phyloP scores from a whole-genome alignment of 2,888 invertebrate genomes.

The Hydropsyche betteni region DNA sequence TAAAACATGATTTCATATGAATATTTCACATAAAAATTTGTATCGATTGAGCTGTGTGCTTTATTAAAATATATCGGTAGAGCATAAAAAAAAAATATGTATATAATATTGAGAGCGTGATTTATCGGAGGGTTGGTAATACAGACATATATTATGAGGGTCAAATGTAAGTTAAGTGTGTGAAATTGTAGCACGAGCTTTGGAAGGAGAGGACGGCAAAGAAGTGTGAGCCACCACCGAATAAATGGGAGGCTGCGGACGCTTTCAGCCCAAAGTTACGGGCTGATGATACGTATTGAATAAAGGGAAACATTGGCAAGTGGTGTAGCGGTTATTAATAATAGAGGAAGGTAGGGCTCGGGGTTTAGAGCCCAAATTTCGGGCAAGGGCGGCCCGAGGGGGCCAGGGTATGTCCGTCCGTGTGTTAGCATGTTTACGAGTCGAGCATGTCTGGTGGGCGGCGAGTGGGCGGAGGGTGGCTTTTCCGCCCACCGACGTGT shows the following conservation, averaged over 20 bases:
- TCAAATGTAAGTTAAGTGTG: slow-evolving; percentile 28
- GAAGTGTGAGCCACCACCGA: not conserved
- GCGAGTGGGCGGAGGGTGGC: not conserved
- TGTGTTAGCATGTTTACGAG: slow-evolving; percentile 31
- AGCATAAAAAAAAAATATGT: no score
- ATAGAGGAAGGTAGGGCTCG: not conserved
- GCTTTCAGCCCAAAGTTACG: slow-evolving; percentile 11
- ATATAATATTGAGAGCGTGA: slow-evolving; percentile 4
- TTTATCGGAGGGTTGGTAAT: slow-evolving; percentile 21
- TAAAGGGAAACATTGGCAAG: slow-evolving; percentile 30
- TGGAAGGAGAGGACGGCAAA: not conserved
- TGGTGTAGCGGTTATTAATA: slow-evolving; percentile 28
- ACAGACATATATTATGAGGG: slow-evolving; percentile 29
- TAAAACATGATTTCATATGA: no score
- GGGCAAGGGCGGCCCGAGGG: not conserved
- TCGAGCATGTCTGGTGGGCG: not conserved
- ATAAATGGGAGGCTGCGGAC: not conserved
- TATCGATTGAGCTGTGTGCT: no score
- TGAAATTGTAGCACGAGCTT: slow-evolving; percentile 6
- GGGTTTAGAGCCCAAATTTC: not conserved
- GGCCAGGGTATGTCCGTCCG: not conserved
- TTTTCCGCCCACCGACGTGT: slow-evolving; percentile 14
- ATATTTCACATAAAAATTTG: no score
- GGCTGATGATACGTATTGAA: slow-evolving; percentile 30
- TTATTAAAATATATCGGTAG: no score